phyloP scores from a whole-genome alignment of 2,888 invertebrate genomes.

The Brachynemurus nebulosus region DNA sequence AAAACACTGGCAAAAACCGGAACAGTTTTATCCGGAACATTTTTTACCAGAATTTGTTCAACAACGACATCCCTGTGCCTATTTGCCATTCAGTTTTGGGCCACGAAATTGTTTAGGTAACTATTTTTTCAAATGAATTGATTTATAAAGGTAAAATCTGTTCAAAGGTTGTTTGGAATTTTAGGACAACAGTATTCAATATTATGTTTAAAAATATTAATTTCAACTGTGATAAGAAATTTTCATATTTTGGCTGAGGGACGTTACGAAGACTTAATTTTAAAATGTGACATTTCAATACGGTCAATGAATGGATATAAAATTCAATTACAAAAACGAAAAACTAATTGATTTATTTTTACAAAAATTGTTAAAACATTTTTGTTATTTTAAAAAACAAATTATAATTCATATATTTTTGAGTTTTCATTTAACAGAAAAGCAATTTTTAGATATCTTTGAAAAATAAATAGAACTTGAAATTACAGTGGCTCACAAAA shows the following conservation, averaged over 20 bases:
- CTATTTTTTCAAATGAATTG: neutral
- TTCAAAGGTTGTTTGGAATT: neutral
- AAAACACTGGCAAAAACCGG: slow-evolving; percentile 23
- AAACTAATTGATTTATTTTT: neutral
- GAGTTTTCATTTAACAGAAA: too few species aligned
- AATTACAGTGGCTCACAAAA: too few species aligned
- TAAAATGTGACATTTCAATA: neutral
- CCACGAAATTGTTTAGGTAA: slow-evolving; percentile 21
- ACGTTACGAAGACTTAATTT: neutral
- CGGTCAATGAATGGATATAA: slow-evolving; percentile 18
- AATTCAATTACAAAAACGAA: slow-evolving; percentile 20
- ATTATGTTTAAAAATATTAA: neutral
- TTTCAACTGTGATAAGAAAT: neutral
- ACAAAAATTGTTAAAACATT: neutral
- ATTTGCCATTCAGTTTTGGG: slow-evolving; percentile 26
- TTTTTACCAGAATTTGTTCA: slow-evolving; percentile 24
- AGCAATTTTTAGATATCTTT: too few species aligned
- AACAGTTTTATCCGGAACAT: slow-evolving; percentile 27
- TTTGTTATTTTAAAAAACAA: slow-evolving; percentile 1
- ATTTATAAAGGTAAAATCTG: neutral
- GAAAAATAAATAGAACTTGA: too few species aligned
- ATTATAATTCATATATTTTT: too few species aligned
- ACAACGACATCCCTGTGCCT: slow-evolving; percentile 23
- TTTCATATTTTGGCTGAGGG: slow-evolving; percentile 1
- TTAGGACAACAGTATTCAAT: slow-evolving; percentile 1